phyloP scores from a whole-genome alignment of 2,113 vertebrate species.

The Mobula hypostoma region DNA sequence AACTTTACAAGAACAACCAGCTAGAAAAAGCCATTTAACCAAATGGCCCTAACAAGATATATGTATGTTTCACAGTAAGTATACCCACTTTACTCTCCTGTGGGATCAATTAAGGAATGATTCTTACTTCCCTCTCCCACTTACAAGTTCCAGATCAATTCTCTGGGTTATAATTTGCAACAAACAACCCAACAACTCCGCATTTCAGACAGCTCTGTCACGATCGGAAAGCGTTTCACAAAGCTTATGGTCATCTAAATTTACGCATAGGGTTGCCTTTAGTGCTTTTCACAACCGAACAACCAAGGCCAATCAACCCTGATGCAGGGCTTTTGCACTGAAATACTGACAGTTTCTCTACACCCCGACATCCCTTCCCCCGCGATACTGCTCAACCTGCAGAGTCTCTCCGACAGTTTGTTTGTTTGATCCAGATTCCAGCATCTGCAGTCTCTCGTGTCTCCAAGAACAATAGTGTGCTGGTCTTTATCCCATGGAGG shows the following conservation, averaged over 20 bases:
- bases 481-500: too few relatives aligned
- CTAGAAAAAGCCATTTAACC: slow-evolving; percentile 23
- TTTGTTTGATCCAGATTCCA: too few relatives aligned
- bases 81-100: background rate
- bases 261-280: background rate
- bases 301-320: background rate
- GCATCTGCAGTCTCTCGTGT: too few relatives aligned
- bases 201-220: background rate
- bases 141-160: background rate
- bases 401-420: too few relatives aligned
- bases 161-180: background rate
- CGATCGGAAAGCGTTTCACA: background rate
- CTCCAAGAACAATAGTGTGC: too few relatives aligned
- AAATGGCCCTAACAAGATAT: background rate
- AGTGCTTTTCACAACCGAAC: background rate
- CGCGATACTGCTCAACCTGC: too few relatives aligned
- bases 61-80: background rate
- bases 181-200: background rate
- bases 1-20: background rate
- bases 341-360: too few relatives aligned
- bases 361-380: too few relatives aligned
- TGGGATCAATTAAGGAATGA: background rate
- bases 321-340: too few relatives aligned
- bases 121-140: background rate
- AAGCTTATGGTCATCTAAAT: background rate